These are phyloP conservation scores for Anser cygnoides DNA, from an alignment of 2,113 vertebrate species.

Conservation along the genomic window DNA sequence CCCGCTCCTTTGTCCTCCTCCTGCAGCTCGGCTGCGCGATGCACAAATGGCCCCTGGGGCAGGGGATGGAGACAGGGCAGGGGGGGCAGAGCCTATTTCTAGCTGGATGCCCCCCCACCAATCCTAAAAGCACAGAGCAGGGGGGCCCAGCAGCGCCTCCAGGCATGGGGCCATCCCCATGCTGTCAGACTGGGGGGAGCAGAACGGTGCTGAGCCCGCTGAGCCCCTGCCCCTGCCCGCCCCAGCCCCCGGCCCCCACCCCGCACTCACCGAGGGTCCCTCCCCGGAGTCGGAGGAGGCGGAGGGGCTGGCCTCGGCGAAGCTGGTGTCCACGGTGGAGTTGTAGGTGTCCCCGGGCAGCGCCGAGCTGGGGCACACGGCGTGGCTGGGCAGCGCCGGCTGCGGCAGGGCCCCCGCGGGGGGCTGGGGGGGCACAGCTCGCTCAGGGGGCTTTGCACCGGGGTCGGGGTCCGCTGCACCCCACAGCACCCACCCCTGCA, in stretches of 20 bases:
- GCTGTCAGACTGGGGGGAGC: not conserved
- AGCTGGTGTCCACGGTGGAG: constrained; percentile 84
- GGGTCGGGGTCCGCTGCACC: too few relatives aligned
- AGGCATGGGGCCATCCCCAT: fast-evolving
- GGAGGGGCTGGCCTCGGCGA: constrained; percentile 71
- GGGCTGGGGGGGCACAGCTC: constrained; percentile 67
- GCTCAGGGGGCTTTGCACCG: not conserved
- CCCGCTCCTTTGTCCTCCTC: not conserved
- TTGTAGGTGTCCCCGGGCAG: constrained; percentile 92
- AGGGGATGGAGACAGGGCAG: fast-evolving
- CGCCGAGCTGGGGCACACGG: constrained; percentile 85
- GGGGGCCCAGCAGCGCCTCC: not conserved
- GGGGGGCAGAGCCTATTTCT: not conserved
- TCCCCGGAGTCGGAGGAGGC: constrained; percentile 74
- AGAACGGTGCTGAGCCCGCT: not conserved
- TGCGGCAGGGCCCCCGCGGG: constrained; percentile 82
- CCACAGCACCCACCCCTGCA: fast-evolving
- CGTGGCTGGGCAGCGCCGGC: constrained; percentile 84
- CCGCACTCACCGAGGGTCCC: constrained; percentile 79
- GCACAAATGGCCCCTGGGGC: not conserved
- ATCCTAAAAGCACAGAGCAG: not conserved
- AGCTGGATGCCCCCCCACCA: not conserved
- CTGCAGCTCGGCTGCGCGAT: not conserved
- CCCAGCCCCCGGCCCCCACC: fast-evolving
- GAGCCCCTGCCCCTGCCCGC: not conserved